Percentiles rank a stretch among this genome's conserved stretches.
phyloP scores from a whole-genome alignment of 1,140 invertebrate species.

The Chironomus tepperi region DNA sequence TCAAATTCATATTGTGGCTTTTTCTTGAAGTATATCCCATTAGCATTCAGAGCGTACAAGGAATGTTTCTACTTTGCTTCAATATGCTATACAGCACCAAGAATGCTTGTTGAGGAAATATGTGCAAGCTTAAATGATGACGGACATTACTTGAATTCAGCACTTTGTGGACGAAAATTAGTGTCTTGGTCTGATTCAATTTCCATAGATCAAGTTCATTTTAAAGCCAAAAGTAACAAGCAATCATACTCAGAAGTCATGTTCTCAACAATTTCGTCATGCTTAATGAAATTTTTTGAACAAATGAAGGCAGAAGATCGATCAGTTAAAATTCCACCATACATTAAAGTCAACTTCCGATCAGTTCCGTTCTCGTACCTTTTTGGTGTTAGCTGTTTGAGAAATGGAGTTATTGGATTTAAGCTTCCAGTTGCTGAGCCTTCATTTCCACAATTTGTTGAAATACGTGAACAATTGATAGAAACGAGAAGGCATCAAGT shows the following conservation, averaged over 20 bases:
- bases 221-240: slow-evolving; percentile 28
- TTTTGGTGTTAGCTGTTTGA: slow-evolving; percentile 32
- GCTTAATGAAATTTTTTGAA: not conserved
- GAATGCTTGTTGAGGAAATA: slow-evolving; percentile 50
- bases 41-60: slow-evolving; percentile 45
- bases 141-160: slow-evolving; percentile 51
- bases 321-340: slow-evolving; percentile 32
- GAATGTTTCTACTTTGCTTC: slow-evolving; percentile 48
- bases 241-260: not conserved
- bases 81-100: slow-evolving; percentile 47
- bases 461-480: slow-evolving; percentile 49
- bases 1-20: slow-evolving; percentile 40
- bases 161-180: slow-evolving; percentile 65
- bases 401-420: slow-evolving; percentile 40
- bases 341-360: slow-evolving; percentile 41
- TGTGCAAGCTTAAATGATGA: slow-evolving; percentile 40
- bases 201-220: slow-evolving; percentile 40
- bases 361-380: slow-evolving; percentile 39
- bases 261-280: slow-evolving; percentile 17
- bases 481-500: slow-evolving; percentile 52
- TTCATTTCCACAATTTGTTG: slow-evolving; percentile 36
- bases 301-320: not conserved
- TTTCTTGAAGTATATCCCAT: slow-evolving; percentile 47
- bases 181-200: slow-evolving; percentile 65
- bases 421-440: slow-evolving; percentile 39